Evolutionary conservation across 2,888 invertebrate species (phyloP), one percentile per base, ranked within the genome.

Genomic region (Amiota communis): DNA sequence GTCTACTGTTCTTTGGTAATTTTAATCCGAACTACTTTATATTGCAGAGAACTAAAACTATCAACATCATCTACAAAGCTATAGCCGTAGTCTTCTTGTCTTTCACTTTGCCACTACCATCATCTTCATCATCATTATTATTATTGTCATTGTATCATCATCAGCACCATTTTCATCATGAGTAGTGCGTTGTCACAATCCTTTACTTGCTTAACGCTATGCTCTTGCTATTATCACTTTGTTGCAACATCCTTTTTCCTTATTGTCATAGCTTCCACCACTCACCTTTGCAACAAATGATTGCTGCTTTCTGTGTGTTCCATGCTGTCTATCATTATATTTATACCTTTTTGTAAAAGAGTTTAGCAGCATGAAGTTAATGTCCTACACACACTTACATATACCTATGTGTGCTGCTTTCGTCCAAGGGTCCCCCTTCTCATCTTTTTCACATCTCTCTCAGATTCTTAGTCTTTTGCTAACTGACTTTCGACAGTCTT

Each of bases 11-110:
- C 76, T 78, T 78, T 77, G 79, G 79, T 79, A 79, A 79, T 79
- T 79, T 77, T 78, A 78, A 78, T 79, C 79, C 76, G 75, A 79
- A 78, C 77, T 79, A 72, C 77, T 69, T 73, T 75, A 77, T 67
- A 76, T 76, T 72, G 74, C 74, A 10, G 46, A 36, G 53, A 56
- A 9, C 36, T 46, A 65, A 56, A 20, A 48, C 51, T 68, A 51
- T 3, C 72, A 72, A 47, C 64, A 23, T 8, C 56, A 57, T 8
- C 72, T 17, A 12, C 68, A 57, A 9, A 1, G 23, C 61, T 20
- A 1, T 8, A 1, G 23, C 23, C 23, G 3, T 23, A 23, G 23
- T 23, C 23, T 6, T 36, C 36, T 36, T 6, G 36, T 36, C 36
- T 36, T 36, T 36, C 6, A 4, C 36, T 4, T 36, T 6, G 46